A percentile compares a stretch with the other conserved stretches of the same genome.
These are phyloP conservation scores for Spodoptera litura DNA, from an alignment of 1,140 invertebrate species.

Conservation along the genomic window DNA sequence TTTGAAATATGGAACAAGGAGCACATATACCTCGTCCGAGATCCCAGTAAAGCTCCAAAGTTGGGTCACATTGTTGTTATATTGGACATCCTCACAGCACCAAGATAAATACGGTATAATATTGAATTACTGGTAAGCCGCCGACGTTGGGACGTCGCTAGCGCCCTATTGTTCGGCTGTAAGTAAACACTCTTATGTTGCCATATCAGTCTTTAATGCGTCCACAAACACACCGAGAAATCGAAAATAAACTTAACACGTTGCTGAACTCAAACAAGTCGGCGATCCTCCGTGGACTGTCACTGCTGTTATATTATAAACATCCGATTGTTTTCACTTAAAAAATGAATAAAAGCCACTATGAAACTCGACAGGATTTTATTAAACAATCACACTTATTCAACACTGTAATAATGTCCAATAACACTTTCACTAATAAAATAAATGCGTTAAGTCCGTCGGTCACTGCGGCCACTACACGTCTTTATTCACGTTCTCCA, in stretches of 20 bases:
- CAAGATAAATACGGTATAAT: conserved; percentile 52
- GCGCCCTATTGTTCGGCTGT: conserved; percentile 69
- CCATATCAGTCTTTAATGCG: conserved; percentile 72
- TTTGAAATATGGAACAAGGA: conserved; percentile 14
- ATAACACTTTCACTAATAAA: conserved; percentile 59
- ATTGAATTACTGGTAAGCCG: conserved; percentile 59
- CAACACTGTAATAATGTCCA: conserved; percentile 55
- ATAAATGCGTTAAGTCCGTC: conserved; percentile 48
- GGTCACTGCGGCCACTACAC: conserved; percentile 60
- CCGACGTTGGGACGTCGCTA: conserved; percentile 53
- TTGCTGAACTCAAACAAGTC: conserved; percentile 59
- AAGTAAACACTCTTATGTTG: conserved; percentile 75
- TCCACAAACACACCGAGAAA: conserved; percentile 62
- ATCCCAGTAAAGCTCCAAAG: conserved; percentile 34
- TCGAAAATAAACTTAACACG: conserved; percentile 61
- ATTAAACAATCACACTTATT: conserved; percentile 57
- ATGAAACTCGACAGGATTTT: conserved; percentile 49
- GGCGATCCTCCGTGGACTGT: conserved; percentile 12
- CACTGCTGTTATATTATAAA: conserved; percentile 38
- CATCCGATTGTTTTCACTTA: conserved; percentile 33
- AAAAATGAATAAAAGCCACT: conserved; percentile 35
- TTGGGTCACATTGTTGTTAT: conserved; percentile 40
- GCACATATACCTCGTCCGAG: conserved; percentile 25
- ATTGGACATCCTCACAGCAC: conserved; percentile 54
- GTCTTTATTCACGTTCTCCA: conserved; percentile 72